Conservation (phyloP, 2,797 vertebrate genomes). For the Carduelis carduelis region DNA sequence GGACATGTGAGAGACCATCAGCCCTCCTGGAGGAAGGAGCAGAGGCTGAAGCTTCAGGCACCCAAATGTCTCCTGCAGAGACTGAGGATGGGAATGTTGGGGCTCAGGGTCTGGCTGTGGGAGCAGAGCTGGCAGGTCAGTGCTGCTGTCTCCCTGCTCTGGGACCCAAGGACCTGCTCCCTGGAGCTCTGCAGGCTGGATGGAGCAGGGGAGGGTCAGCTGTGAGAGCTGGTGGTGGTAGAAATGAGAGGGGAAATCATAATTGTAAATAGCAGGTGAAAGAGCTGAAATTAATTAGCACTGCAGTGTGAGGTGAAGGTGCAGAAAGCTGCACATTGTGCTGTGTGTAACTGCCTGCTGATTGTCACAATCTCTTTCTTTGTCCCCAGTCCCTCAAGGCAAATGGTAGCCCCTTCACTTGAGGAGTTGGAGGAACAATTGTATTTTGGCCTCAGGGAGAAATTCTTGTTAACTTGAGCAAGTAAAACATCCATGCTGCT, state of each 20-base stretch:
- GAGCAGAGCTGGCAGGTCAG: background rate
- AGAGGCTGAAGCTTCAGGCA: background rate
- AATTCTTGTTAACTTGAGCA: background rate
- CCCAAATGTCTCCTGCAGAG: fast-evolving
- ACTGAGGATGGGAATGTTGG: fast-evolving
- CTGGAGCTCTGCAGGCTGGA: background rate
- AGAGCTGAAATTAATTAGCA: conserved; percentile 15
- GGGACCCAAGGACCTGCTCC: background rate
- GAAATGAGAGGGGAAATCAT: background rate
- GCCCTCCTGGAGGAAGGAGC: fast-evolving
- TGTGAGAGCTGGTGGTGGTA: background rate
- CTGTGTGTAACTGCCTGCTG: background rate
- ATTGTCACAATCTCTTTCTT: background rate
- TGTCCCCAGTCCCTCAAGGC: background rate
- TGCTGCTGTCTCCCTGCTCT: background rate
- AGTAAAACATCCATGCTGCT: background rate
- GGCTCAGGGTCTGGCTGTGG: background rate
- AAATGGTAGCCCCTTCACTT: background rate
- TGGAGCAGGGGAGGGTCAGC: background rate
- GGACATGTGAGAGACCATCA: background rate
- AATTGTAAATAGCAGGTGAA: background rate
- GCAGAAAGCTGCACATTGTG: background rate
- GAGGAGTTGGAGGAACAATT: background rate
- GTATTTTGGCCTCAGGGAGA: background rate
- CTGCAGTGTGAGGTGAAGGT: background rate